Evolutionary conservation across 2,113 vertebrate genomes (phyloP), one percentile per base, ranked within the genome.

Genomic region (Zootoca vivipara): DNA sequence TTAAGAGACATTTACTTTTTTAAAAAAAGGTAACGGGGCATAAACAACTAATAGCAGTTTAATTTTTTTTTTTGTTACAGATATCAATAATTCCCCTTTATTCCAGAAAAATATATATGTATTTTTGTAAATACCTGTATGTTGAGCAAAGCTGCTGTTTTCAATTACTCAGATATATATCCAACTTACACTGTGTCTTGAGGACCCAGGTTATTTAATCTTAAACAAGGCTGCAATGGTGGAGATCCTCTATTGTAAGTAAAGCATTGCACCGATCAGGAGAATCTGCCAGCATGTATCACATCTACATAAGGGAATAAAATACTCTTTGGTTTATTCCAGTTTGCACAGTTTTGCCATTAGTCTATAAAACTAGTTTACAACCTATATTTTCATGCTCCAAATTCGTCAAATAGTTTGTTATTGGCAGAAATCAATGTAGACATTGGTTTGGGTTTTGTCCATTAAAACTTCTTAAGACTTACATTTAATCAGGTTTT

Each of bases 161-260:
- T 90, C 92, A 95, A 90, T 92, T 95, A 95, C 92, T 93, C 92
- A 92, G 94, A 94, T 94, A 91, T 91, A 74, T 94, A 91, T 74
- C 88, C 94, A 93, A 91, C 88, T 89, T 94, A 94, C 93, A 94
- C 93, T 90, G 85, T 95, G 92, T 93, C 87, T 93, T 92, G 93
- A 93, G 89, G 90, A 92, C 93, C 93, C 92, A 86, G 93, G 90
- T 94, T 93, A 92, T 93, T 95, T 94, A 95, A 95, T 88, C 94
- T 92, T 91, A 94, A 94, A 90, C 94, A 92, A 96, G 94, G 92
- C 95, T 95, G 92, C 92, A 94, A 83, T 86, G 93, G 91, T 94
- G 94, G 93, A 95, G 91, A 93, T 93, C 92, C 94, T 96, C 93
- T 95, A 28, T 95, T 96, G 95, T 96, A 95, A 96, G 95, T 96